These are phyloP conservation scores for Cotesia chilonis DNA, from an alignment of 1,140 invertebrate species.

Conservation along the genomic window DNA sequence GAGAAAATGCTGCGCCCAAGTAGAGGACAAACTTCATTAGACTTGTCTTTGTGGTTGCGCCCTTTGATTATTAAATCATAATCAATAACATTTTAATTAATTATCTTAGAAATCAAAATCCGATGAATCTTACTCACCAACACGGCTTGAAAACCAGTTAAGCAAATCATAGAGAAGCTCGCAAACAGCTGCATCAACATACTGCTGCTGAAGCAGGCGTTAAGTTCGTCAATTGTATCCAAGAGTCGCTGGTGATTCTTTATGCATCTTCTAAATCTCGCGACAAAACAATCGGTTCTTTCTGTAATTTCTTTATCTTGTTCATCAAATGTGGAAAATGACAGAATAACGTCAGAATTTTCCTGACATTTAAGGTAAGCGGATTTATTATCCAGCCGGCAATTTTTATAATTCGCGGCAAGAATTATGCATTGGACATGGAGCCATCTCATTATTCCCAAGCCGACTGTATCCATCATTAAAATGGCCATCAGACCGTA, in stretches of 20 bases:
- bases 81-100: no score
- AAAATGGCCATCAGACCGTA: slow-evolving; percentile 42
- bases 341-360: slow-evolving; percentile 13
- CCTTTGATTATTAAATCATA: no score
- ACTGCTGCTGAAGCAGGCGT: slow-evolving; percentile 42
- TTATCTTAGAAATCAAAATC: no score
- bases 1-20: slow-evolving; percentile 20
- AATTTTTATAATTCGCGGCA: no score
- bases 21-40: slow-evolving; percentile 19
- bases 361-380: no score
- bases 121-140: slow-evolving; percentile 40
- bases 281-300: slow-evolving; percentile 24
- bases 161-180: slow-evolving; percentile 49
- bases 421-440: no score
- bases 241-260: slow-evolving; percentile 47
- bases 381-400: no score
- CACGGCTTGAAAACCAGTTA: slow-evolving; percentile 48
- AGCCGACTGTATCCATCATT: slow-evolving; percentile 35
- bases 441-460: no score
- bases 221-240: slow-evolving; percentile 40
- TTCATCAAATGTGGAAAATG: neutral
- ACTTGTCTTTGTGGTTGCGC: neutral
- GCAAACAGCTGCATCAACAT: slow-evolving; percentile 48
- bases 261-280: slow-evolving; percentile 40
- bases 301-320: neutral